These are phyloP conservation scores for Microcebus ravelobensis DNA, from an alignment of 2,113 vertebrate species.

Conservation along the genomic window DNA sequence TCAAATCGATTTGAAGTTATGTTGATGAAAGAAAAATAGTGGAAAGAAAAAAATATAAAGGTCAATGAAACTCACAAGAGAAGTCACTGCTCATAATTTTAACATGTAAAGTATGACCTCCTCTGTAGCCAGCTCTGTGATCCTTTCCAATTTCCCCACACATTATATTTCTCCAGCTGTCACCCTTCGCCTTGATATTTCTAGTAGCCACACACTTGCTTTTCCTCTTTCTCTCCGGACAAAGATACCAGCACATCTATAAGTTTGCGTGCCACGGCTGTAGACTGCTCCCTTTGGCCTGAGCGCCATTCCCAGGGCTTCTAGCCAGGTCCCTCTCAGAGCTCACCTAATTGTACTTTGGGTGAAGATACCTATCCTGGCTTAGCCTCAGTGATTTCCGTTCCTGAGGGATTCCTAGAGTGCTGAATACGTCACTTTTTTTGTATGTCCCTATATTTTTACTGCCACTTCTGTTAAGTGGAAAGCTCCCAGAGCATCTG, in stretches of 20 bases:
- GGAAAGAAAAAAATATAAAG: neutral
- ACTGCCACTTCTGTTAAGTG: neutral
- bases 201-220: neutral
- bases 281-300: neutral
- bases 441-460: neutral
- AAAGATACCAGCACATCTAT: neutral
- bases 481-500: neutral
- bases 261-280: neutral
- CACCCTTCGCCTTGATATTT: neutral
- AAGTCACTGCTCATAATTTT: neutral
- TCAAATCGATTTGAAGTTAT: constrained; percentile 5
- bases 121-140: neutral
- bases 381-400: neutral
- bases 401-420: neutral
- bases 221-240: neutral
- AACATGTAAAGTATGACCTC: neutral
- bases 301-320: neutral
- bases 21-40: neutral
- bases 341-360: neutral
- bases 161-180: neutral
- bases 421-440: neutral
- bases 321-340: neutral
- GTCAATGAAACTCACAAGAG: neutral
- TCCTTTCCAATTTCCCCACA: neutral
- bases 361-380: neutral